These are phyloP conservation scores for Cyanoramphus novaezelandiae DNA, from an alignment of 2,113 vertebrate genomes.

Conservation along the genomic window DNA sequence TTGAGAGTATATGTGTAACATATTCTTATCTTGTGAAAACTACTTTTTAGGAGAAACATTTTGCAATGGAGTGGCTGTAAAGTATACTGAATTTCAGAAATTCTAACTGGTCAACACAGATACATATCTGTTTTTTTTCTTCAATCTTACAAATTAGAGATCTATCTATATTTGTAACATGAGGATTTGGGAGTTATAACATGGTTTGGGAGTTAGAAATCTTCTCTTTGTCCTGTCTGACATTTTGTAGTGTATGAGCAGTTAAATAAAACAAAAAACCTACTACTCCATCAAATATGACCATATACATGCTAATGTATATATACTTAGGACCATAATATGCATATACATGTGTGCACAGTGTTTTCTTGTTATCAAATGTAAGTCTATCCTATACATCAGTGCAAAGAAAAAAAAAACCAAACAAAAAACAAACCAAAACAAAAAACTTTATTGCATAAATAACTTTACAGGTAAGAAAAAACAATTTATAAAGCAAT, in stretches of 20 bases:
- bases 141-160: neutral
- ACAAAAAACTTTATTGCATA: neutral
- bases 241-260: neutral
- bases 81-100: neutral
- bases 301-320: neutral
- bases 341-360: accelerated
- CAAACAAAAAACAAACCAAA: neutral
- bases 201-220: neutral
- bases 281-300: neutral
- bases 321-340: neutral
- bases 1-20: neutral
- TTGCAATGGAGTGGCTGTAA: neutral
- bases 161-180: neutral
- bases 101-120: neutral
- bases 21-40: neutral
- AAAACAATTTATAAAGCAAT: neutral
- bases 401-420: neutral
- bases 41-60: neutral
- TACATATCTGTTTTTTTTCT: neutral
- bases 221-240: neutral
- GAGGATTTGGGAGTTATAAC: neutral
- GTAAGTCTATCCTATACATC: accelerated
- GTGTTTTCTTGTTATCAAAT: neutral
- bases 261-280: neutral
- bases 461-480: neutral